A percentile compares a stretch with the other conserved stretches of the same genome.
phyloP scores from a whole-genome alignment of 2,888 invertebrate genomes.

The Scaptomyza polygonia region DNA sequence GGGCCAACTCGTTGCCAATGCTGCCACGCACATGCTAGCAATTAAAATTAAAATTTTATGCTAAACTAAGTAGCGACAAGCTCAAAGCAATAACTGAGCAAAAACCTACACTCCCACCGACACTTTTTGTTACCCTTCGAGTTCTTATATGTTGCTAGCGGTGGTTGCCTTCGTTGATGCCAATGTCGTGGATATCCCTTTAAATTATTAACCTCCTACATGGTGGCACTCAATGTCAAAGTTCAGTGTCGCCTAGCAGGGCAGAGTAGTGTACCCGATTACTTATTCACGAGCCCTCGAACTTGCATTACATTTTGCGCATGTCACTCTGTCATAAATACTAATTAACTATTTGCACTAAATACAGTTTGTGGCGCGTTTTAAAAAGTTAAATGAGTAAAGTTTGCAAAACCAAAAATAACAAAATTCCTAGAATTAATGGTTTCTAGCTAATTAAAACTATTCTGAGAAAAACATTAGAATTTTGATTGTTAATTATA shows the following conservation, averaged over 20 bases:
- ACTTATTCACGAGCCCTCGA: slow-evolving; percentile 54
- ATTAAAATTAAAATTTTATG: slow-evolving; percentile 79
- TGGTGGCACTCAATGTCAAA: slow-evolving; percentile 51
- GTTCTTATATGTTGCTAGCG: slow-evolving; percentile 6
- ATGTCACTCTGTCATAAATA: slow-evolving; percentile 58
- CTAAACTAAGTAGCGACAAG: slow-evolving; percentile 72
- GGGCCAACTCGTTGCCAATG: slow-evolving; percentile 41
- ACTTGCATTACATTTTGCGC: slow-evolving; percentile 57
- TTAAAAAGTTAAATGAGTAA: background rate
- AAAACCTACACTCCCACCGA: background rate
- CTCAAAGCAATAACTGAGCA: slow-evolving; percentile 25
- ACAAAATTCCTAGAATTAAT: background rate
- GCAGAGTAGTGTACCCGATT: slow-evolving; percentile 42
- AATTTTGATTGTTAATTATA: too few species aligned
- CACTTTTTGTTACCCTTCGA: slow-evolving; percentile 2
- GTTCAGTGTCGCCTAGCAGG: slow-evolving; percentile 33
- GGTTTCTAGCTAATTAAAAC: background rate
- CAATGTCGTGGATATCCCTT: slow-evolving; percentile 36
- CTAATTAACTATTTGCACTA: slow-evolving; percentile 64
- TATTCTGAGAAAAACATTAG: background rate
- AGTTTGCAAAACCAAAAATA: background rate
- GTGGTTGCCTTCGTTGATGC: background rate
- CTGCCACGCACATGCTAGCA: slow-evolving; percentile 78
- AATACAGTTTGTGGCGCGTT: slow-evolving; percentile 23
- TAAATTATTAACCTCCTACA: slow-evolving; percentile 64